phyloP scores from a whole-genome alignment of 1,140 invertebrate species.

The Drosophila littoralis region DNA sequence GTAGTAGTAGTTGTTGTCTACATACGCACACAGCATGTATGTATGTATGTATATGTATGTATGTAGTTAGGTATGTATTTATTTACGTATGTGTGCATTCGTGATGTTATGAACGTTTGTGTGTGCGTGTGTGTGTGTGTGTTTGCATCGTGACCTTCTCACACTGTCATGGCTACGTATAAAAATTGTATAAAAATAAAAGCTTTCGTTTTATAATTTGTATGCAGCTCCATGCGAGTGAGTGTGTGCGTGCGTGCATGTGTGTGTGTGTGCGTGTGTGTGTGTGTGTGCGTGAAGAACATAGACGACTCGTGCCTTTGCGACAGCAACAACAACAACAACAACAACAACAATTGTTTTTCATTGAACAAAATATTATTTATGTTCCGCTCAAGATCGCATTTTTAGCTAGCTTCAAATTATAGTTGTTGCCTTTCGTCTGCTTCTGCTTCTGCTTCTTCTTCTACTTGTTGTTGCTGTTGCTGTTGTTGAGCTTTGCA shows the following conservation, averaged over 20 bases:
- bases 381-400: constrained; percentile 79
- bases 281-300: constrained; percentile 70
- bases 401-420: constrained; percentile 44
- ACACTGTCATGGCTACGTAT: constrained; percentile 84
- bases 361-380: constrained; percentile 82
- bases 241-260: constrained; percentile 27
- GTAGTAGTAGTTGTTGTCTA: constrained; percentile 39
- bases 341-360: constrained; percentile 50
- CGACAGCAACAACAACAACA: constrained; percentile 49
- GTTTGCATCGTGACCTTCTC: constrained; percentile 77
- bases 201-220: constrained; percentile 81
- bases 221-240: constrained; percentile 74
- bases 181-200: constrained; percentile 77
- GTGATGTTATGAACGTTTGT: neutral
- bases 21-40: neutral
- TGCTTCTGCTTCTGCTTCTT: too few species aligned
- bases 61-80: constrained; percentile 30
- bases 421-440: constrained; percentile 4
- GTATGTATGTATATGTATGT: constrained; percentile 14
- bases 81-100: constrained; percentile 12
- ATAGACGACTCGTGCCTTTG: constrained; percentile 74
- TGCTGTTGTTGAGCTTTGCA: constrained; percentile 21
- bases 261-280: constrained; percentile 11
- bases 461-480: constrained; percentile 6
- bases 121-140: constrained; percentile 38